phyloP scores from a whole-genome alignment of 2,888 invertebrate genomes.

The Cataglyphis livida region DNA sequence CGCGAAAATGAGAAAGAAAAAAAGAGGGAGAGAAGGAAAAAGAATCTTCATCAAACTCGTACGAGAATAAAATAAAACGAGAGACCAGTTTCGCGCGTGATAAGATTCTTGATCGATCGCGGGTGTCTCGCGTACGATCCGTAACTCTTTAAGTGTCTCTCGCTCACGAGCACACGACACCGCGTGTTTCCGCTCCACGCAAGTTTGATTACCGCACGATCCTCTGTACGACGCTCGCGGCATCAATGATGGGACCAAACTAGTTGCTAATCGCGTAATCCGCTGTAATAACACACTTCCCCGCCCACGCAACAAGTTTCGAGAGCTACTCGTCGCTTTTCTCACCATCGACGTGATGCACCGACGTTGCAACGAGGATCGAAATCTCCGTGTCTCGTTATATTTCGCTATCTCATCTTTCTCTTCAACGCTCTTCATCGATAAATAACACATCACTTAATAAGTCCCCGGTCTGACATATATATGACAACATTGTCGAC shows the following conservation, averaged over 20 bases:
- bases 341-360: conserved; percentile 2
- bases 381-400: background rate
- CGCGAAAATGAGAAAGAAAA: background rate
- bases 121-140: background rate
- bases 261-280: conserved; percentile 61
- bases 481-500: too few species aligned
- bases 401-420: conserved; percentile 5
- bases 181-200: conserved; percentile 34
- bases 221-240: conserved; percentile 31
- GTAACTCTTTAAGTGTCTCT: conserved; percentile 13
- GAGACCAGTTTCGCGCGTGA: background rate
- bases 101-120: conserved; percentile 1
- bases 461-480: too few species aligned
- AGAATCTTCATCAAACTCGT: background rate
- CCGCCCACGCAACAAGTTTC: conserved; percentile 59
- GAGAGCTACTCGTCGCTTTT: background rate
- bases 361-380: background rate
- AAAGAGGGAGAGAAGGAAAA: background rate
- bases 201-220: conserved; percentile 51
- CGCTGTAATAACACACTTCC: conserved; percentile 53
- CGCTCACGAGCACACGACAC: background rate
- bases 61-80: background rate
- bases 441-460: background rate
- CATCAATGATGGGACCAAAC: conserved; percentile 49
- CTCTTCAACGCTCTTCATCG: background rate